Conservation (phyloP, 1,140 invertebrate species). For the Triops longicaudatus region DNA sequence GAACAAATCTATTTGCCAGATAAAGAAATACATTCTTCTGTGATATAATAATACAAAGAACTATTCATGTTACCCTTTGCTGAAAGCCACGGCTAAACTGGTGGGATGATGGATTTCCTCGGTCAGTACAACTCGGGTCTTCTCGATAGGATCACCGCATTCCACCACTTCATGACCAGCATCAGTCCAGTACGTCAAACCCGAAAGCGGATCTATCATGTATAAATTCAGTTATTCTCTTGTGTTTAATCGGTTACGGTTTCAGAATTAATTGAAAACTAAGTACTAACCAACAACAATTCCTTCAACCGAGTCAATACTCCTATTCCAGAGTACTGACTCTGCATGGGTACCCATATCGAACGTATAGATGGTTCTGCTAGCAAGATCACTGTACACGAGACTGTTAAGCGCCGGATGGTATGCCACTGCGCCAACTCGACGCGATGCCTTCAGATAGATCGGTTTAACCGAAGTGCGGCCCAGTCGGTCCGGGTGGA, state of each 20-base stretch:
- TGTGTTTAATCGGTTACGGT: background rate
- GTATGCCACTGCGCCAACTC: slow-evolving; percentile 23
- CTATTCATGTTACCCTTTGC: background rate
- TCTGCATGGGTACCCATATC: slow-evolving; percentile 19
- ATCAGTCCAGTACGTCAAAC: slow-evolving; percentile 25
- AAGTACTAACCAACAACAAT: slow-evolving; percentile 11
- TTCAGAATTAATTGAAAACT: background rate
- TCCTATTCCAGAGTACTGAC: slow-evolving; percentile 10
- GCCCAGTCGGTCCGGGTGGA: background rate
- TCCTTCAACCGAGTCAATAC: slow-evolving; percentile 22
- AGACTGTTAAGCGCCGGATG: slow-evolving; percentile 17
- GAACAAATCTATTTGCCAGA: too few species aligned
- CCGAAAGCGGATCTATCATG: slow-evolving; percentile 16
- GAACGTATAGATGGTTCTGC: slow-evolving; percentile 16
- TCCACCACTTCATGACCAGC: slow-evolving; percentile 13
- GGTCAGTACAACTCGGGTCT: slow-evolving; percentile 4
- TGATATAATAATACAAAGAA: too few species aligned
- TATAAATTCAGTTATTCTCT: too few species aligned
- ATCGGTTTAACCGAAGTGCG: background rate
- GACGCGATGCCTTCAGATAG: background rate
- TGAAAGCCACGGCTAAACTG: slow-evolving; percentile 7
- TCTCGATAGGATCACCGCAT: background rate
- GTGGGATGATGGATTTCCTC: slow-evolving; percentile 20
- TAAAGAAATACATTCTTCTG: too few species aligned
- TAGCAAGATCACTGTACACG: slow-evolving; percentile 23